These are phyloP conservation scores for Lissocephala sabroskyi DNA, from an alignment of 2,888 invertebrate genomes.

Conservation along the genomic window DNA sequence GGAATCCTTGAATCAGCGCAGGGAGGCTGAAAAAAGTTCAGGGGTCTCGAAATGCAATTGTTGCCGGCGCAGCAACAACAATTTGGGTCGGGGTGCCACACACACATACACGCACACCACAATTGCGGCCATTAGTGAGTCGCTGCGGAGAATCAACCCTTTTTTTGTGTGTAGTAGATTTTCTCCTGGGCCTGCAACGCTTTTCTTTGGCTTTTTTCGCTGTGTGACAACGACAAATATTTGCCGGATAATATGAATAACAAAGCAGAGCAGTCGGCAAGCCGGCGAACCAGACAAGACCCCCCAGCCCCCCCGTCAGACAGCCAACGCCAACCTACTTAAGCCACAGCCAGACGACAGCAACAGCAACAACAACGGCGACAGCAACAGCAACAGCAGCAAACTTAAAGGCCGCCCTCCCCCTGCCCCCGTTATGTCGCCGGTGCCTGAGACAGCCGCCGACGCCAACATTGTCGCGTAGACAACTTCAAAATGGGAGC, in stretches of 20 bases:
- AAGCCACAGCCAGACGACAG: constrained; percentile 27
- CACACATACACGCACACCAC: constrained; percentile 28
- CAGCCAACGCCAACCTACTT: constrained; percentile 40
- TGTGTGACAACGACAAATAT: constrained; percentile 66
- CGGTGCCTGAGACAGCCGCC: constrained; percentile 44
- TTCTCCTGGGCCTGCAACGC: constrained; percentile 3
- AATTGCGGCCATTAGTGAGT: constrained; percentile 62
- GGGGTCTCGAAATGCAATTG: constrained; percentile 40
- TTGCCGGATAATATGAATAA: constrained; percentile 67
- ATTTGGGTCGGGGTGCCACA: constrained; percentile 47
- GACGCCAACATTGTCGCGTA: constrained; percentile 26
- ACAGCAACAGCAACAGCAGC: background rate
- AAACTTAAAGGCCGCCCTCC: constrained; percentile 46
- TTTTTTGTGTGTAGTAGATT: constrained; percentile 16
- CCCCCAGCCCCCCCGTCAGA: constrained; percentile 20
- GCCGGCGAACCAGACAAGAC: background rate
- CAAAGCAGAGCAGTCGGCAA: constrained; percentile 47
- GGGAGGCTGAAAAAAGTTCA: constrained; percentile 5
- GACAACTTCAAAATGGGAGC: constrained; percentile 58
- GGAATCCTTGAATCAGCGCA: too few species aligned
- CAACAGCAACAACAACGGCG: background rate
- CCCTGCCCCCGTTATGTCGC: constrained; percentile 36
- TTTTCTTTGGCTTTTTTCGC: constrained; percentile 48
- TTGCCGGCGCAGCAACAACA: too few species aligned
- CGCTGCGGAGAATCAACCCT: constrained; percentile 47